Base-by-base conservation (phyloP, 1,140 invertebrate genomes). In the Colletes latitarsis region DNA sequence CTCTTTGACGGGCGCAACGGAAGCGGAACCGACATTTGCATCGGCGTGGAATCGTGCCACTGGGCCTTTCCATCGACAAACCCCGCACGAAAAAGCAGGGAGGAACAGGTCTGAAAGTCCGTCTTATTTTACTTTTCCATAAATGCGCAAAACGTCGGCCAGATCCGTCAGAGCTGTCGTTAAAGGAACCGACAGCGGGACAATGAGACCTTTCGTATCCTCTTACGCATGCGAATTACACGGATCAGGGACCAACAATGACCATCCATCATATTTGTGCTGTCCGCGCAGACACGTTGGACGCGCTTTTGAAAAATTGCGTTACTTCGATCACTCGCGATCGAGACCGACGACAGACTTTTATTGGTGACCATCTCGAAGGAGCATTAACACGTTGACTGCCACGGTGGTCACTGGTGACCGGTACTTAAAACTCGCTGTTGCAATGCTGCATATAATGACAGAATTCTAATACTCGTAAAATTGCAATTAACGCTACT, bases 161-260 rank as follows among this genome's bases (percentile, higher is more conserved):
- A 53, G 71, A 85, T 88, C 71, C 71, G 85, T 86, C 88, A 87
- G 76, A 77, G 72, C 69, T 64, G 77, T 70, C 70, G 79, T 72
- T 81, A 49, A 70, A 83, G 62, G 77, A 83, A 63, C 76, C 81
- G 89, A 91, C 89, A 90, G 82, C 67, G 53, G 83, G 70, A 90
- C 88, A 91, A 91, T 87, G 66, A 69, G 76, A 49, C 68, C 49
- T 41, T 52, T 68, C 68, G 83, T 84, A 90, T 89, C 88, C 89
- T 88, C 88, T 90, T 76, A 70, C 85, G 62, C 41, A 73, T 60
- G 86, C 85, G 84, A 91, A 91, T 91, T 90, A 90, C 81, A 91
- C 88, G 89, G 90, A 89, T 91, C 89, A 89, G 63, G 58, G 66
- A 70, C 63, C 82, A 63, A 60, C 55, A 91, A 91, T 90, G 79